These are phyloP conservation scores for Malurus melanocephalus DNA, from an alignment of 2,113 vertebrate species.

Conservation along the genomic window DNA sequence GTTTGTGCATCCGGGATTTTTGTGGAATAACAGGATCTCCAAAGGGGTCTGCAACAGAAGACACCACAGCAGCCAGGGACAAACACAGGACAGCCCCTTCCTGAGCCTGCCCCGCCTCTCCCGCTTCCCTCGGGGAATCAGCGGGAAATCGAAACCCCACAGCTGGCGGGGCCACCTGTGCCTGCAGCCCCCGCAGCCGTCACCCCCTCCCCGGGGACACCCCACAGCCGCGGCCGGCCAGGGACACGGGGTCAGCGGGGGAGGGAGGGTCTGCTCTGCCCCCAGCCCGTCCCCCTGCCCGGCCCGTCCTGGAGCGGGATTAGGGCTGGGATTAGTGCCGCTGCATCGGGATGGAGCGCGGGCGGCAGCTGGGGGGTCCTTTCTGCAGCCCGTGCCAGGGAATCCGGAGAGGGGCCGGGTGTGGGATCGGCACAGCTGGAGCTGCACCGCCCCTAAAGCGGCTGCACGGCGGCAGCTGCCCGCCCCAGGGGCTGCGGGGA, in stretches of 20 bases:
- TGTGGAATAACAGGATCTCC: neutral
- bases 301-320: conserved; percentile 28
- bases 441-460: conserved; percentile 28
- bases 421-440: conserved; percentile 56
- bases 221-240: neutral
- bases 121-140: neutral
- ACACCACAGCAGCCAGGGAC: fast-evolving
- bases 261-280: neutral
- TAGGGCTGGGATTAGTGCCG: conserved; percentile 22
- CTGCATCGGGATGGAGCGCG: neutral
- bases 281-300: conserved; percentile 13
- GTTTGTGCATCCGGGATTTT: neutral
- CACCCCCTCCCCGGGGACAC: neutral
- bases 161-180: conserved; percentile 40
- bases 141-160: neutral
- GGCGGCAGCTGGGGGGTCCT: conserved; percentile 34
- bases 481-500: neutral
- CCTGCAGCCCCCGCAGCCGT: neutral
- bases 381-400: conserved; percentile 17
- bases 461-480: conserved; percentile 51
- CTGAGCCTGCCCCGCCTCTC: neutral
- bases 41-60: neutral
- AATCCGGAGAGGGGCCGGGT: neutral
- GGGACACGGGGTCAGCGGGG: neutral
- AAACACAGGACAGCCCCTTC: neutral